Evolutionary conservation across 1,140 invertebrate species (phyloP).

Genomic region (Patella vulgata): DNA sequence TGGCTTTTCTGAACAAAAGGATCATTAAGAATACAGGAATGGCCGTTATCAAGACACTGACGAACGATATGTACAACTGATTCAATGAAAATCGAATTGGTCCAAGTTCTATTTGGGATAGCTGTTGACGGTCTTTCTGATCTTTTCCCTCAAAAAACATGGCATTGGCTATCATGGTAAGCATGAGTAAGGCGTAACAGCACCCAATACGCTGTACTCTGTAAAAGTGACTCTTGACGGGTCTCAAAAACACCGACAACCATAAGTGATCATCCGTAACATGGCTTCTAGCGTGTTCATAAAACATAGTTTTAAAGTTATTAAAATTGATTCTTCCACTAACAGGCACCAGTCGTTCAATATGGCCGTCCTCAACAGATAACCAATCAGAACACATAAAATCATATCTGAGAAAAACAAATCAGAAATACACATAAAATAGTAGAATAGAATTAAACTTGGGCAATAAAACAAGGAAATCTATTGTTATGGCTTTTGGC

Average conservation of each 20-base stretch:
- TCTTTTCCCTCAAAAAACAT: conserved; percentile 66
- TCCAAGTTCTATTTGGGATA: conserved; percentile 19
- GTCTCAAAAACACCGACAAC: conserved; percentile 67
- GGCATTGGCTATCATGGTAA: conserved; percentile 69
- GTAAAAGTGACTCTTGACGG: conserved; percentile 67
- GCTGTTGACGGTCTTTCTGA: neutral
- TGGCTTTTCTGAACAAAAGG: conserved; percentile 11
- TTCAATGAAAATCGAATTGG: conserved; percentile 28
- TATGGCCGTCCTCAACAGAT: conserved; percentile 66
- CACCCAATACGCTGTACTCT: conserved; percentile 66
- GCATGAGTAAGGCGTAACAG: conserved; percentile 65
- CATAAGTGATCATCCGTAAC: conserved; percentile 68
- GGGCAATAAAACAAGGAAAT: neutral
- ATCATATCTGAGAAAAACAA: conserved; percentile 29
- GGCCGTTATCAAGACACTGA: conserved; percentile 26
- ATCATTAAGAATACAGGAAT: conserved; percentile 27
- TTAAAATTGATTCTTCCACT: conserved; percentile 54
- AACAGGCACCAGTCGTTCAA: conserved; percentile 66
- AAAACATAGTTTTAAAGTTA: conserved; percentile 65
- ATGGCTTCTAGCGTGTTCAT: conserved; percentile 58
- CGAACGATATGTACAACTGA: conserved; percentile 35
- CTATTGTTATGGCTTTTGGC: neutral
- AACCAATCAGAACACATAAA: conserved; percentile 64
- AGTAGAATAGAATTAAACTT: no score
- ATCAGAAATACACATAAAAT: no score